Evolutionary conservation across 2,113 vertebrate genomes (phyloP), one percentile per base, ranked within the genome.

Genomic region (Rhinoderma darwinii): DNA sequence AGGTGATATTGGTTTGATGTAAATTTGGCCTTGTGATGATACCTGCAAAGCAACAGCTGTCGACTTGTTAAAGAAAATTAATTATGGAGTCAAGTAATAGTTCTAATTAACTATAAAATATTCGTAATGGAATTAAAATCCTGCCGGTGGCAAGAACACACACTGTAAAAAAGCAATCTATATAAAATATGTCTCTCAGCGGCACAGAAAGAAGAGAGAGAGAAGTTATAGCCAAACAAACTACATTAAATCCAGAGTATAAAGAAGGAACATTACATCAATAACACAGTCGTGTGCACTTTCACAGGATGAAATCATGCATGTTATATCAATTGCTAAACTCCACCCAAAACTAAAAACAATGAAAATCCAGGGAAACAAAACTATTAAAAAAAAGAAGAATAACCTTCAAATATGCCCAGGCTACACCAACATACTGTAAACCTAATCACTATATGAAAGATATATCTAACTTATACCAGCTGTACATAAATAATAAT

Each of bases 61-160:
- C 50, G 32, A 56, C 78, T 81, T 81, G 78, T 81, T 81, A 61
- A n/a, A 81, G 54, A 61, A 81, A 81, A 81, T 81, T 35, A 81
- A 81, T 81, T 56, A 81, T 79, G 47, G 10, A 59, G 51, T 25
- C 78, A 81, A 41, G 35, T 35, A 81, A n/a, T 61, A 41, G 51
- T 39, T 59, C 51, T 81, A 61, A 81, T 81, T 81, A 81, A 39
- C 51, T 44, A 82, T 59, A 43, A 59, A 43, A 82, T 80, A 82
- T 82, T 66, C 25, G 25, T 43, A 43, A 82, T 43, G 54, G 20
- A 80, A 82, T 82, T 82, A 66, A 61, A 82, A 43, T 35, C 17
- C 37, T 30, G 79, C 56, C 56, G 1, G 12, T 82, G 56, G 56
- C 79, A 82, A 82, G n/a, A 66, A 82, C 32, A 81, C 12, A 80